A percentile compares a stretch with the other conserved stretches of the same genome.
phyloP scores from a whole-genome alignment of 1,140 invertebrate genomes.

The Brachionus asplanchnoidis region DNA sequence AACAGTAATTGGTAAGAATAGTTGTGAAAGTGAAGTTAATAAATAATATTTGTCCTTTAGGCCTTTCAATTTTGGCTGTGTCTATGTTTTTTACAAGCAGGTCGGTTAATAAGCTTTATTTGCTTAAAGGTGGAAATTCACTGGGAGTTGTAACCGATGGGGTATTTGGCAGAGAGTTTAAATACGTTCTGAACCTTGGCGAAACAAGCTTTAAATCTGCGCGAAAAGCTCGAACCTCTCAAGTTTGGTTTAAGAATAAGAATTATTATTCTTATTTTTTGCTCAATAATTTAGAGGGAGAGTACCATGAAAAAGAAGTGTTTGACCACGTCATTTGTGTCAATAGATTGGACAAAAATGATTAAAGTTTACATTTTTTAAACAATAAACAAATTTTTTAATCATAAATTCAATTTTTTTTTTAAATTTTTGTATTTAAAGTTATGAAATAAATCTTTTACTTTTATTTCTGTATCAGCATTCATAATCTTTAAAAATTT shows the following conservation, averaged over 20 bases:
- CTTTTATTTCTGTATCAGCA: no score
- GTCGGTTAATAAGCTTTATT: constrained; percentile 26
- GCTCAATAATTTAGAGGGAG: constrained; percentile 5
- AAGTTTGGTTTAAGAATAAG: constrained; percentile 34
- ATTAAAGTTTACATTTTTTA: not conserved
- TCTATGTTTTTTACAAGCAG: constrained; percentile 18
- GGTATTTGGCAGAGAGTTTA: constrained; percentile 13
- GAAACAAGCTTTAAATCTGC: constrained; percentile 7
- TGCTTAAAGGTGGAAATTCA: not conserved
- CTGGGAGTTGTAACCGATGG: constrained; percentile 30
- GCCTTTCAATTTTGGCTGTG: not conserved
- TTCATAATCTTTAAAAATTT: no score
- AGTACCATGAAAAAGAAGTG: constrained; percentile 26
- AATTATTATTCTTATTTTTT: constrained; percentile 32
- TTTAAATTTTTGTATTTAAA: no score
- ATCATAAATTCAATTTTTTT: no score
- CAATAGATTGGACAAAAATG: not conserved
- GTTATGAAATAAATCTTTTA: no score
- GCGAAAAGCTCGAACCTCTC: not conserved
- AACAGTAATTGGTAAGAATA: not conserved
- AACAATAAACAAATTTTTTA: not conserved
- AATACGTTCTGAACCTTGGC: not conserved
- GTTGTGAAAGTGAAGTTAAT: not conserved
- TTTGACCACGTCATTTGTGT: constrained; percentile 35
- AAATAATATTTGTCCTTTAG: not conserved